A percentile compares a stretch with the other conserved stretches of the same genome.
These are phyloP conservation scores for Euclidia mi DNA, from an alignment of 2,888 invertebrate genomes.

Conservation along the genomic window DNA sequence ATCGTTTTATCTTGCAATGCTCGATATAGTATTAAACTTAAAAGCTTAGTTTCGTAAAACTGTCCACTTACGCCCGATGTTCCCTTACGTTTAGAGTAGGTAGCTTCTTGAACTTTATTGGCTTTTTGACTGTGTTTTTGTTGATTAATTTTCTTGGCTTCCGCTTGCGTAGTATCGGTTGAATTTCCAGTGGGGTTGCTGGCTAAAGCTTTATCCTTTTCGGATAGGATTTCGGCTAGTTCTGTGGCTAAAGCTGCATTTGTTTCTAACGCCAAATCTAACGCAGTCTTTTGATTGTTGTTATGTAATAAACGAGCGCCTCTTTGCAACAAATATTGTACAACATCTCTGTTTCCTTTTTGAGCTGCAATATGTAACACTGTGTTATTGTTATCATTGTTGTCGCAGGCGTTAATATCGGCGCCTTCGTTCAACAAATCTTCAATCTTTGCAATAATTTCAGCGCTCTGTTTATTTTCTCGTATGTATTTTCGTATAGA, in stretches of 20 bases:
- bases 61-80: constrained; percentile 52
- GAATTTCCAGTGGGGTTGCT: no score
- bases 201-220: constrained; percentile 22
- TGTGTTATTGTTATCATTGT: constrained; percentile 45
- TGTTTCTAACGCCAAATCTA: constrained; percentile 38
- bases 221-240: constrained; percentile 33
- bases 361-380: constrained; percentile 45
- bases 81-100: constrained; percentile 45
- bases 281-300: constrained; percentile 30
- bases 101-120: neutral
- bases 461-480: constrained; percentile 33
- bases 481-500: constrained; percentile 32
- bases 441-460: constrained; percentile 40
- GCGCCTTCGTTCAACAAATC: constrained; percentile 43
- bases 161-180: no score
- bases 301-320: constrained; percentile 31
- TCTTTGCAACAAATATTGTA: constrained; percentile 35
- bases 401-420: constrained; percentile 43
- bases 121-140: constrained; percentile 5
- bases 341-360: constrained; percentile 44
- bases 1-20: constrained; percentile 56
- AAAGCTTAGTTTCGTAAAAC: constrained; percentile 59
- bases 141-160: constrained; percentile 5
- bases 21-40: constrained; percentile 57
- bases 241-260: constrained; percentile 33